Evolutionary conservation across 2,797 vertebrate genomes (phyloP).

Genomic region (Falco berigora): DNA sequence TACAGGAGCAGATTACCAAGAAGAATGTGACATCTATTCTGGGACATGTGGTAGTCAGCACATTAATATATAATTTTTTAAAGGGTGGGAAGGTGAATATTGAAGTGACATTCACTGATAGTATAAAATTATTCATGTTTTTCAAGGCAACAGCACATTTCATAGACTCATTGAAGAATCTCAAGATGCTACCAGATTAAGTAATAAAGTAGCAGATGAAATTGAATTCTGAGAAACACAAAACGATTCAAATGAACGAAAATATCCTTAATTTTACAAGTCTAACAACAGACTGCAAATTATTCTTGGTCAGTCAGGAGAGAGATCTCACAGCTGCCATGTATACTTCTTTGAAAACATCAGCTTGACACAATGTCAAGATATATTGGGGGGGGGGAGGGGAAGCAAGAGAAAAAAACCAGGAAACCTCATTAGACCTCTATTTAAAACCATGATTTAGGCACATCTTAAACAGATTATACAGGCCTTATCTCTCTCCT

Average conservation of each 20-base stretch:
- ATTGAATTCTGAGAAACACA: not conserved
- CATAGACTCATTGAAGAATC: not conserved
- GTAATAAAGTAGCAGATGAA: not conserved
- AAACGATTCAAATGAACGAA: not conserved
- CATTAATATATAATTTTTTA: not conserved
- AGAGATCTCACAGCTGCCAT: not conserved
- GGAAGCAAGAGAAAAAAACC: not conserved
- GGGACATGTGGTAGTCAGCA: not conserved
- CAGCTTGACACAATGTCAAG: not conserved
- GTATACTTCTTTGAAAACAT: not conserved
- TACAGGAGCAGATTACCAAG: not conserved
- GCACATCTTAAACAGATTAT: not conserved
- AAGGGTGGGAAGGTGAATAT: not conserved
- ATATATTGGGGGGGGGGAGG: not conserved
- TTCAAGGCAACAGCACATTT: not conserved
- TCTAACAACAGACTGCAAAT: not conserved
- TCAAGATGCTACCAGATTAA: not conserved
- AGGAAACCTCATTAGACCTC: not conserved
- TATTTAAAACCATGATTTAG: not conserved
- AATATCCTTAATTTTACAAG: not conserved
- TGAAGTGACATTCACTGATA: not conserved
- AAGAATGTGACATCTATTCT: not conserved
- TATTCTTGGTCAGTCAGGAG: not conserved
- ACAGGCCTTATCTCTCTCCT: not conserved
- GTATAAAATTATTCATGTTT: not conserved